A percentile compares a stretch with the other conserved stretches of the same genome.
phyloP scores from a whole-genome alignment of 2,113 vertebrate species.

The Pongo pygmaeus region DNA sequence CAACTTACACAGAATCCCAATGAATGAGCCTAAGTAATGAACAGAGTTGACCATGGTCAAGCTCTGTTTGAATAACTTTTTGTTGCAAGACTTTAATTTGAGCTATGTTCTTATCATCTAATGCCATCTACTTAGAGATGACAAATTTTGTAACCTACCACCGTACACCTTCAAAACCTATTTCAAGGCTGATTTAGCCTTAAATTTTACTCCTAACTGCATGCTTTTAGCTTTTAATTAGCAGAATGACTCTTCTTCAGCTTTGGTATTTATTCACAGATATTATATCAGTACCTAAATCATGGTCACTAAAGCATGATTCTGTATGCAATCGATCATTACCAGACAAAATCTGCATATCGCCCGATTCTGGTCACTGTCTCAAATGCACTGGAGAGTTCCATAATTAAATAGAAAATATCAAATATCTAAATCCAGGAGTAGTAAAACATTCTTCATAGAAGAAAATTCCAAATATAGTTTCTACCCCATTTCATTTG shows the following conservation, averaged over 20 bases:
- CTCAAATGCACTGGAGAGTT: not conserved
- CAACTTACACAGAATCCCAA: not conserved
- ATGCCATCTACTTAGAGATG: not conserved
- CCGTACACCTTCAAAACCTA: not conserved
- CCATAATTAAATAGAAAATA: not conserved
- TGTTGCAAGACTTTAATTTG: not conserved
- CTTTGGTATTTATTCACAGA: not conserved
- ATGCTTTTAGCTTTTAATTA: slow-evolving; percentile 24
- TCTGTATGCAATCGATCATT: not conserved
- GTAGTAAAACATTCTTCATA: not conserved
- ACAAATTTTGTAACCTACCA: not conserved
- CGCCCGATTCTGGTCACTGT: not conserved
- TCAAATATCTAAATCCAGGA: not conserved
- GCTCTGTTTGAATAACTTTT: not conserved
- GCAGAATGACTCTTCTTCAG: not conserved
- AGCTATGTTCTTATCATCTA: not conserved
- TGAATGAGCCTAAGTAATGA: not conserved
- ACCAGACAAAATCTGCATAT: not conserved
- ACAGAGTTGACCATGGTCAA: not conserved
- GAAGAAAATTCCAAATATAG: not conserved
- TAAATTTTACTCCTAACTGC: not conserved
- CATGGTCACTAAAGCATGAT: not conserved
- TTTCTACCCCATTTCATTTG: not conserved
- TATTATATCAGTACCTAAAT: not conserved
- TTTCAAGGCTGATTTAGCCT: slow-evolving; percentile 37